Conservation (phyloP, 2,888 invertebrate genomes). For the Agrenia bidenticulata region DNA sequence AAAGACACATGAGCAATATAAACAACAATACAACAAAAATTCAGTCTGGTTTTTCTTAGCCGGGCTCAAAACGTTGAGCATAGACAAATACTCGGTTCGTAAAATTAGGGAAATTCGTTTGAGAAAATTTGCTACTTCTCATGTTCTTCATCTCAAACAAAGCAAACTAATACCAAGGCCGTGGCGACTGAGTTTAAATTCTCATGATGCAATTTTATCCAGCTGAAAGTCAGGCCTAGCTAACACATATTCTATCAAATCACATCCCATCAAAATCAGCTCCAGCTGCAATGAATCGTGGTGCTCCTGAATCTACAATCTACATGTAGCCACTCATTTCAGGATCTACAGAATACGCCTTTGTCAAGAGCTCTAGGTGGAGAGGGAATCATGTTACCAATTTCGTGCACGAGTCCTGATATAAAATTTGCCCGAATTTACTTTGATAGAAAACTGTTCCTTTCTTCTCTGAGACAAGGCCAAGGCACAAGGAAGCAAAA, state of each 20-base stretch:
- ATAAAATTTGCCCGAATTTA: constrained; percentile 17
- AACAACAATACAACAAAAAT: too few species aligned
- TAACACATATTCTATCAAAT: constrained; percentile 5
- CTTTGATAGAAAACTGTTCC: constrained; percentile 10
- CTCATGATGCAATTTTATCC: too few species aligned
- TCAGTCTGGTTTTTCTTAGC: too few species aligned
- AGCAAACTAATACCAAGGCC: too few species aligned
- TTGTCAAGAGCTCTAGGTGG: neutral
- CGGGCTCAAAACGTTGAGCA: too few species aligned
- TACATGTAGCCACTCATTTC: neutral
- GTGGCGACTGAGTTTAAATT: too few species aligned
- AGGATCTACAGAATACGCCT: neutral
- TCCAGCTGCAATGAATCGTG: constrained; percentile 7
- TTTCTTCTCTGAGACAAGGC: neutral
- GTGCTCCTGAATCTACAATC: neutral
- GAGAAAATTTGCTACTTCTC: too few species aligned
- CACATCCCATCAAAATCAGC: constrained; percentile 9
- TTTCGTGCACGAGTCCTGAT: constrained; percentile 19
- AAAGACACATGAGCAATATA: too few species aligned
- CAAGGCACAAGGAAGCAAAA: constrained; percentile 3
- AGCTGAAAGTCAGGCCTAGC: neutral
- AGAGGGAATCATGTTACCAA: constrained; percentile 20
- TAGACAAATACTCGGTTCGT: too few species aligned
- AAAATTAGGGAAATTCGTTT: too few species aligned
- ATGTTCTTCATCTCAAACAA: too few species aligned